These are phyloP conservation scores for Apamea sordens DNA, from an alignment of 2,888 invertebrate genomes.

Conservation along the genomic window DNA sequence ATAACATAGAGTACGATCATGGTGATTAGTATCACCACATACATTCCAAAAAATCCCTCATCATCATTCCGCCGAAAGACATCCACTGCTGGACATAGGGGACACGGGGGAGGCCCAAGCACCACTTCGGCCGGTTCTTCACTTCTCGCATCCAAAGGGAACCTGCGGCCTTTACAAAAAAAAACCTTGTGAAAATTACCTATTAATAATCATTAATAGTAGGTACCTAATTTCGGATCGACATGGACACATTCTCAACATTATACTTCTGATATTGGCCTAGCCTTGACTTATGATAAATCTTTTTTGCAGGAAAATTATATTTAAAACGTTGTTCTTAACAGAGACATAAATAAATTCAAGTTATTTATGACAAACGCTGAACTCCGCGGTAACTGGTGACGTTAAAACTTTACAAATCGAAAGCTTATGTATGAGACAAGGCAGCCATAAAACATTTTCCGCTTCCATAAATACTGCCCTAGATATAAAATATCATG, in stretches of 20 bases:
- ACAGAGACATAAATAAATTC: background rate
- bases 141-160: too few species aligned
- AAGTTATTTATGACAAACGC: background rate
- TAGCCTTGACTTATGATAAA: background rate
- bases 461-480: conserved; percentile 21
- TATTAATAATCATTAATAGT: background rate
- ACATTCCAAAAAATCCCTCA: background rate
- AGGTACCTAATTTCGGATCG: background rate
- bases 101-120: too few species aligned
- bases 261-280: background rate
- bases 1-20: background rate
- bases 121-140: too few species aligned
- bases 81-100: too few species aligned
- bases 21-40: background rate
- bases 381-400: background rate
- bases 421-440: conserved; percentile 35
- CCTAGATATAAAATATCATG: conserved; percentile 49
- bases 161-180: too few species aligned
- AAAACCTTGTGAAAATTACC: background rate
- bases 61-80: too few species aligned
- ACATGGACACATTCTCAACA: background rate
- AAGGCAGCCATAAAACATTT: conserved; percentile 29
- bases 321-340: background rate
- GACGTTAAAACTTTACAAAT: conserved; percentile 29
- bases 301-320: background rate